A percentile compares a stretch with the other conserved stretches of the same genome.
Evolutionary conservation across 2,113 vertebrate species (phyloP).

Genomic region (Aptenodytes patagonicus): DNA sequence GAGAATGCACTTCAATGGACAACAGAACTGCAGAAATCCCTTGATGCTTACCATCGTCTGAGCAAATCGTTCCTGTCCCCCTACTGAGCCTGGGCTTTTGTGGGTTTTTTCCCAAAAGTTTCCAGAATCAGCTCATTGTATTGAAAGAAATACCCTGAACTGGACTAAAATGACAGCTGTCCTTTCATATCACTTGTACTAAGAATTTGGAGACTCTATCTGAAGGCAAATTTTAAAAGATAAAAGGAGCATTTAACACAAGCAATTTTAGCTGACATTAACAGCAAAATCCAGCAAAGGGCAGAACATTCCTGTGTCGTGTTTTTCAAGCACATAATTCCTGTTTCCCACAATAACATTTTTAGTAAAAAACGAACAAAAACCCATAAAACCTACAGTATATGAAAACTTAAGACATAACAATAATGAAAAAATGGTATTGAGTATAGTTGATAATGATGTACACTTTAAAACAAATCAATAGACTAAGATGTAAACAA

Average conservation of each 20-base stretch:
- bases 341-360: conserved; percentile 75
- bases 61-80: background rate
- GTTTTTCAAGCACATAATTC: conserved; percentile 72
- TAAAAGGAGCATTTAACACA: conserved; percentile 52
- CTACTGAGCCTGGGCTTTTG: conserved; percentile 17
- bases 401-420: conserved; percentile 74
- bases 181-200: conserved; percentile 7
- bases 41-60: background rate
- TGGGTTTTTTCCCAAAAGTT: background rate
- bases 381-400: conserved; percentile 60
- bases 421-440: conserved; percentile 70
- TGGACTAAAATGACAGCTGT: conserved; percentile 20
- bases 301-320: conserved; percentile 67
- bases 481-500: conserved; percentile 84
- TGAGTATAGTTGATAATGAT: conserved; percentile 72
- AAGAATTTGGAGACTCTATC: conserved; percentile 40
- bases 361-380: conserved; percentile 67
- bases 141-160: conserved; percentile 28
- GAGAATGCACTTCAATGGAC: conserved; percentile 66
- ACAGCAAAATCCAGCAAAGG: conserved; percentile 56
- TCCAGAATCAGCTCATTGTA: conserved; percentile 59
- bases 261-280: conserved; percentile 45
- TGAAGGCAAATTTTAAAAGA: conserved; percentile 46
- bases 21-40: conserved; percentile 46
- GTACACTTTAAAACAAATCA: conserved; percentile 82